Evolutionary conservation across 2,797 vertebrate genomes (phyloP).

Genomic region (Pseudomugil tenellus): DNA sequence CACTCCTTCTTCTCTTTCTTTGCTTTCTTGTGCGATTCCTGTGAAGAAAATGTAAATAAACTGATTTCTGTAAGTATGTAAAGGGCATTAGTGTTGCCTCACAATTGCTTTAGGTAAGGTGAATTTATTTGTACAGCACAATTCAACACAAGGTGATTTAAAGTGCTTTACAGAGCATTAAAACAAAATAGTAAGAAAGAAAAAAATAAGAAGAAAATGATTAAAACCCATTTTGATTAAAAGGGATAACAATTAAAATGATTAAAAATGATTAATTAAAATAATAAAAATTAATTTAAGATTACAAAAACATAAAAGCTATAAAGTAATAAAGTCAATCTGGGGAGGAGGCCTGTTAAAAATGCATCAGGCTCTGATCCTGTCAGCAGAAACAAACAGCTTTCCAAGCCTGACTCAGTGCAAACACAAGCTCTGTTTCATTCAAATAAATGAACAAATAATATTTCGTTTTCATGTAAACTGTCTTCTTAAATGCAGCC

Average conservation of each 20-base stretch:
- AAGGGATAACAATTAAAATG: too few relatives aligned
- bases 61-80: background rate
- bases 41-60: conserved; percentile 8
- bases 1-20: conserved; percentile 74
- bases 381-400: conserved; percentile 43
- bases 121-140: too few relatives aligned
- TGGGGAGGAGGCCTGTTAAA: conserved; percentile 54
- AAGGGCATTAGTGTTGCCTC: conserved; percentile 16
- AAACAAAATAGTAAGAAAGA: too few relatives aligned
- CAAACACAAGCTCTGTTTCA: conserved; percentile 4
- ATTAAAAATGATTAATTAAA: too few relatives aligned
- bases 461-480: conserved; percentile 29
- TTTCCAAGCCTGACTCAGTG: conserved; percentile 3
- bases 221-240: too few relatives aligned
- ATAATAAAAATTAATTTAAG: too few relatives aligned
- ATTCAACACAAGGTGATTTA: too few relatives aligned
- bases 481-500: conserved; percentile 28
- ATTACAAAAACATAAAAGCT: too few relatives aligned
- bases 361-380: conserved; percentile 61
- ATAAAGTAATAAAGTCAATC: conserved; percentile 37
- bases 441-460: conserved; percentile 16
- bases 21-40: conserved; percentile 79
- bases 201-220: too few relatives aligned
- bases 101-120: conserved; percentile 21
- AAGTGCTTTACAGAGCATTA: too few relatives aligned